Evolutionary conservation across 2,888 invertebrate species (phyloP).

Genomic region (Dryobota labecula): DNA sequence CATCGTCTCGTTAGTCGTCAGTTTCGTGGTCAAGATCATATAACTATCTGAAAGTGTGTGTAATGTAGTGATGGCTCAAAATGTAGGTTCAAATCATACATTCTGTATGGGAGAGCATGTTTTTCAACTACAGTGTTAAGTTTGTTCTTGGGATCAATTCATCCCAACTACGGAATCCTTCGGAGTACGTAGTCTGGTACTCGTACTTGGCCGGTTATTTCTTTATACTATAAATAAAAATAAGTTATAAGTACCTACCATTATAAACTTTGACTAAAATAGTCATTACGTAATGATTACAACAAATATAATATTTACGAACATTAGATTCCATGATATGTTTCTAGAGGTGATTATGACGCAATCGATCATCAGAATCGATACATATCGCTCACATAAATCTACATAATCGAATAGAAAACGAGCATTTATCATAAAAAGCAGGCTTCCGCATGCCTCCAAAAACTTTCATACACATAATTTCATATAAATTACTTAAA

Average conservation of each 20-base stretch:
- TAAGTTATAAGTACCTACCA: too few relatives aligned
- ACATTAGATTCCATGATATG: constrained; percentile 57
- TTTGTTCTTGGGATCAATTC: too few relatives aligned
- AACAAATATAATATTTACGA: constrained; percentile 59
- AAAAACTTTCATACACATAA: constrained; percentile 81
- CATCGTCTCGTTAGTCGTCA: neutral
- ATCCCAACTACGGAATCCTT: too few relatives aligned
- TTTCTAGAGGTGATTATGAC: constrained; percentile 74
- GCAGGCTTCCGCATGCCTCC: constrained; percentile 73
- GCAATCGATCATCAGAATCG: constrained; percentile 82
- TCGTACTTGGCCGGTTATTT: too few relatives aligned
- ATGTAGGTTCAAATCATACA: neutral
- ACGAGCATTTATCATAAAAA: constrained; percentile 82
- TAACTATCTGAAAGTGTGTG: neutral
- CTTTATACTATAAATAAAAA: too few relatives aligned
- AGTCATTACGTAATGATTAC: constrained; percentile 56
- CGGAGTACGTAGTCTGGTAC: too few relatives aligned
- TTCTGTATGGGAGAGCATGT: too few relatives aligned
- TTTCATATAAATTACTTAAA: constrained; percentile 89
- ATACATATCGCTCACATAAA: constrained; percentile 79
- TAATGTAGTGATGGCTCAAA: neutral
- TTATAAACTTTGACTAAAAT: constrained; percentile 39
- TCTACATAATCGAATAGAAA: constrained; percentile 86
- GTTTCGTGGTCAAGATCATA: neutral
- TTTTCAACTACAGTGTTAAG: too few relatives aligned